Evolutionary conservation across 37 sponge, comb jelly and placozoan species (phyloP), one percentile per base, ranked within the genome.

Genomic region (Beroe ovata): DNA sequence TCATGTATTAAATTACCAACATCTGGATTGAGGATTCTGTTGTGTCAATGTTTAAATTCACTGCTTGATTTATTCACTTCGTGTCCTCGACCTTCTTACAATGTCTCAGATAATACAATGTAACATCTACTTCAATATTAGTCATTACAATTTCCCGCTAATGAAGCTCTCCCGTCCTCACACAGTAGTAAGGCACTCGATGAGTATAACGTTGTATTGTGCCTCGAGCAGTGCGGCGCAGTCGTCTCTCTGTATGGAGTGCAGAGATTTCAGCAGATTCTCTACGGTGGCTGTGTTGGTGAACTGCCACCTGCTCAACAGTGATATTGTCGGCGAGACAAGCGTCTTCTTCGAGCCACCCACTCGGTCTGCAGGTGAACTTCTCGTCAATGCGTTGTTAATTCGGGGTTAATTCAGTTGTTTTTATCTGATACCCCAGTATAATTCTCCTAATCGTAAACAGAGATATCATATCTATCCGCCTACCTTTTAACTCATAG

Each of bases 261-360:
- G 54, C 0, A 77, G 84, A 29, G 84, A 77, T 35, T 77, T 77
- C 25, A 77, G 84, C 38, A 77, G 47, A 25, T 77, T 77, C 28
- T 77, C 84, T 18, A 77, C 84, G 2, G 84, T 77, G 54, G 84
- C 84, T 25, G 84, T 77, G 47, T 77, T 77, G 54, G 84, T 77
- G 54, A 77, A 77, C 54, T 77, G 84, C 84, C 84, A 77, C 21
- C 84, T 77, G 84, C 33, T 77, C 8, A 77, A 54, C 22, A 77
- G 84, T 3, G 84, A 77, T 4, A 77, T 36, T 38, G 84, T 77
- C 6, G 84, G 84, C 28, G 38, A 36, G 39, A 77, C 47, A 23
- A 66, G 30, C 36, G 25, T 34, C 11, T 25, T 8, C 1, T 66
- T 1, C 36, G 25, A 25, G 18, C 69, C 36, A 33, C 69, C 35